These are phyloP conservation scores for Brachystomella parvula DNA, from an alignment of 1,140 invertebrate species.

Conservation along the genomic window DNA sequence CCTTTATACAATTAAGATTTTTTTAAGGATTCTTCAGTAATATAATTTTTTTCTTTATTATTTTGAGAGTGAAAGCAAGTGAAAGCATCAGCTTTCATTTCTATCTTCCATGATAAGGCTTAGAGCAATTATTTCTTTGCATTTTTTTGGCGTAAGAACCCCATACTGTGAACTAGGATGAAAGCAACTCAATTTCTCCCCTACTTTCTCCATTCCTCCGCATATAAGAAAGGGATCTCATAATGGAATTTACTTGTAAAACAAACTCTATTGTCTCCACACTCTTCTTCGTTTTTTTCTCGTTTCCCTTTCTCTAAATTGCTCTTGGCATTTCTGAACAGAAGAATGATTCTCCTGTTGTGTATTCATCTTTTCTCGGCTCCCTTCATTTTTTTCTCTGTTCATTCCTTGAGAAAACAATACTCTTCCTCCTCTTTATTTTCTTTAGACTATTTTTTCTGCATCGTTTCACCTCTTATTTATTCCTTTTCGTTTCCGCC, in stretches of 20 bases:
- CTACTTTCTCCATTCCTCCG: constrained; percentile 14
- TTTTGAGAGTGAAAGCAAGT: no score
- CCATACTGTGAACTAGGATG: no score
- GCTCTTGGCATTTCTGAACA: constrained; percentile 16
- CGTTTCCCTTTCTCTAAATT: constrained; percentile 21
- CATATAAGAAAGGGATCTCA: constrained; percentile 10
- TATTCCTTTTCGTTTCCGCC: background rate
- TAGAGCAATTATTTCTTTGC: no score
- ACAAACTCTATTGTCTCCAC: constrained; percentile 23
- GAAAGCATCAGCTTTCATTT: no score
- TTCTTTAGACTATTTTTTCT: constrained; percentile 17
- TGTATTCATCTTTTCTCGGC: constrained; percentile 16
- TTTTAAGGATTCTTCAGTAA: no score
- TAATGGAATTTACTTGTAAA: constrained; percentile 30
- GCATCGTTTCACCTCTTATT: constrained; percentile 18
- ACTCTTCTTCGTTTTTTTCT: no score
- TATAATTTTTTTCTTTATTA: no score
- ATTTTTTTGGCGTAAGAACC: no score
- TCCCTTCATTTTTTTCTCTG: background rate
- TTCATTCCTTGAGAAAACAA: background rate
- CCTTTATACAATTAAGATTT: no score
- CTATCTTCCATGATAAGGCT: no score
- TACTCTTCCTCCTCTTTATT: constrained; percentile 15
- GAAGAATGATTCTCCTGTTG: background rate
- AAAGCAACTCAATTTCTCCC: constrained; percentile 18